Base-by-base conservation (phyloP, 2,888 invertebrate species). In the Euplexia lucipara region DNA sequence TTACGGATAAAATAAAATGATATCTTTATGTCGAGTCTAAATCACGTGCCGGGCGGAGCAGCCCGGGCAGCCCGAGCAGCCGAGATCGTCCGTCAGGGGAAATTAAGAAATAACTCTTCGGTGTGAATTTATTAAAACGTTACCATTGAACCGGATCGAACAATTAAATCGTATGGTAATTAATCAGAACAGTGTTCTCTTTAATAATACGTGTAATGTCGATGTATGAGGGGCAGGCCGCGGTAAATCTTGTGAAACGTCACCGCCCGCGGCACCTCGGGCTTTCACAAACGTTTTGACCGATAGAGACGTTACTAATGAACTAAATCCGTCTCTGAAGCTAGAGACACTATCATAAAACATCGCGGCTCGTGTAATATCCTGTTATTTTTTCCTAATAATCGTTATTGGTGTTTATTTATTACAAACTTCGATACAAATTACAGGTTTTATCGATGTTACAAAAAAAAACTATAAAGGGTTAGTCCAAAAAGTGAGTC, bases 391-490 rank as follows among this genome's bases (percentile, higher is more conserved):
- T 92, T 92, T 92, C 91, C 88, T 95, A 95, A 95, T 95, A 94
- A 95, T 95, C 92, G 92, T 95, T 95, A 95, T 95, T 95, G 94
- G 91, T 94, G 94, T 95, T 95, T 95, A 95, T 95, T 95, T 95
- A 95, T 95, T 94, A 94, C 93, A 91, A 93, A 88, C 89, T 88
- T 90, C 88, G 91, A 85, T 88, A 88, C 93, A 95, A 95, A 95
- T 95, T 95, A 95, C 90, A 94, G 94, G 94, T 92, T 94, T 91
- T 94, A 92, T 93, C 92, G 92, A 88, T 84, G 86, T 84, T 86
- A 91, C 90, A 94, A 95, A 94, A 93, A 93, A 94, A 94, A 92
- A n/a, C n/a, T 90, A 86, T 92, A 92, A 95, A 93, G 95, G 95
- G 94, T 95, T 94, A 92, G 90, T 88, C 93, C 91, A 95, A 95